Conservation (phyloP, 2,797 vertebrate species). For the Lemur catta region DNA sequence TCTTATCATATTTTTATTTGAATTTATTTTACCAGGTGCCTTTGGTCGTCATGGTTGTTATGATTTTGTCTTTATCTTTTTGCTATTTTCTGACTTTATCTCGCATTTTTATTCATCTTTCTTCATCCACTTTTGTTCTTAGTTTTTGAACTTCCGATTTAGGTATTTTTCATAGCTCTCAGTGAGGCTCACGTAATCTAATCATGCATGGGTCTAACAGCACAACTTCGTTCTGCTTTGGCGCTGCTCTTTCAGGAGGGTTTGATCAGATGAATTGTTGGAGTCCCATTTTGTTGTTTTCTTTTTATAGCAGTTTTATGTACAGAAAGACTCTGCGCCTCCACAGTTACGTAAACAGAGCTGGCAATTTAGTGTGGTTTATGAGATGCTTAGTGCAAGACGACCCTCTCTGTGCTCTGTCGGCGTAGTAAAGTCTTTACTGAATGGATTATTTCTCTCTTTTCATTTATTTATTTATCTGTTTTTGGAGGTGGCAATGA, state of each 20-base stretch:
- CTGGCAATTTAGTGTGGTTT: too few species aligned
- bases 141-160: neutral
- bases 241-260: fast-evolving
- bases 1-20: neutral
- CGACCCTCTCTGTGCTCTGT: neutral
- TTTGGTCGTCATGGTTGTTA: too few species aligned
- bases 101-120: too few species aligned
- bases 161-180: neutral
- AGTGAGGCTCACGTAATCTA: too few species aligned
- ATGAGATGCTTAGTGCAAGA: neutral
- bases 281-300: neutral
- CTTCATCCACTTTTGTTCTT: neutral
- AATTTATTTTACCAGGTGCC: neutral
- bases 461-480: neutral
- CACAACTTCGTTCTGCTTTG: neutral
- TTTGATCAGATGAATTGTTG: neutral
- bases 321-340: neutral
- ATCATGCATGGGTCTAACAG: too few species aligned
- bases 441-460: neutral
- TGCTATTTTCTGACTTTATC: neutral
- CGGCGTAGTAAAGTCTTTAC: neutral
- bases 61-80: neutral
- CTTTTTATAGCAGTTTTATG: neutral
- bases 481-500: neutral
- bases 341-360: neutral